phyloP scores from a whole-genome alignment of 2,888 invertebrate species.

The Lamellibrachia satsuma region DNA sequence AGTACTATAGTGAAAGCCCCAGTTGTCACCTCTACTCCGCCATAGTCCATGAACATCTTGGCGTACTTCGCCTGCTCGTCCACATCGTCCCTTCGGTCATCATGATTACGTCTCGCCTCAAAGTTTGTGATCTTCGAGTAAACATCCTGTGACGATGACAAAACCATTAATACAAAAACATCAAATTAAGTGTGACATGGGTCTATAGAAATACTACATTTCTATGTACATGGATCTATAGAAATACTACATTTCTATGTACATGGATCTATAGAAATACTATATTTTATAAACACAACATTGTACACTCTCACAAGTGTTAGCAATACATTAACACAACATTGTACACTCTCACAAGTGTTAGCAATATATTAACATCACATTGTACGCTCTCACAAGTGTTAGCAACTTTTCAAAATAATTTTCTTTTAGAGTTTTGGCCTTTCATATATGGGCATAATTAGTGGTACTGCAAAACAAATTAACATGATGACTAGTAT shows the following conservation, averaged over 20 bases:
- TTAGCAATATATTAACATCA: not conserved
- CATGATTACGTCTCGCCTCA: conserved; percentile 56
- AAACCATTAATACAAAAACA: not conserved
- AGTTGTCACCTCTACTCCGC: conserved; percentile 55
- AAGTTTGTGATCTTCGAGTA: conserved; percentile 55
- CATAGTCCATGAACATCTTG: conserved; percentile 54
- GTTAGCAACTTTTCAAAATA: not conserved
- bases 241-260: not conserved
- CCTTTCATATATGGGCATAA: not conserved
- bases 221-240: not conserved
- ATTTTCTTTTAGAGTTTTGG: not conserved
- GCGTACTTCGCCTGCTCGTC: conserved; percentile 59
- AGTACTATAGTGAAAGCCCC: not conserved
- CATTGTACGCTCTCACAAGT: no score
- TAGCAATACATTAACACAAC: not conserved
- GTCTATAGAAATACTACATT: not conserved
- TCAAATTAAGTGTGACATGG: not conserved
- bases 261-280: not conserved
- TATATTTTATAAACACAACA: not conserved
- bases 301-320: not conserved
- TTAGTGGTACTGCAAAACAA: not conserved
- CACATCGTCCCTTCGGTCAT: conserved; percentile 48
- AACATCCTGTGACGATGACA: conserved; percentile 18
- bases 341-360: no score
- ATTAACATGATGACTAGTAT: not conserved